These are phyloP conservation scores for Callipepla californica DNA, from an alignment of 2,113 vertebrate genomes.

Conservation along the genomic window DNA sequence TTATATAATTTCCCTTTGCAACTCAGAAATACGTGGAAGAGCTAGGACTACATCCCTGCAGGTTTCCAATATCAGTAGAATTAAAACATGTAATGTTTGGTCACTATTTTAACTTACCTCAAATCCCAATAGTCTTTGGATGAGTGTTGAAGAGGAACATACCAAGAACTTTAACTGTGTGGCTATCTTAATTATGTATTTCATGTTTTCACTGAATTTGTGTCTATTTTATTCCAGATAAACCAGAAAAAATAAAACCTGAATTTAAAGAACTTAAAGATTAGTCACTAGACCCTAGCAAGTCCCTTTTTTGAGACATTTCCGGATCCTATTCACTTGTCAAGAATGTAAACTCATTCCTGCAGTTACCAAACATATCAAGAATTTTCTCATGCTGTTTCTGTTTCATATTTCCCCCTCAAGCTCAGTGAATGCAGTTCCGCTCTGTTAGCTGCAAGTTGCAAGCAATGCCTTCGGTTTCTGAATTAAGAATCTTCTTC, in stretches of 20 bases:
- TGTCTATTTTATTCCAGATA: not conserved
- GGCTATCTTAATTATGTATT: not conserved
- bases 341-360: slow-evolving; percentile 42
- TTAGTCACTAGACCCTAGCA: not conserved
- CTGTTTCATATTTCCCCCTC: not conserved
- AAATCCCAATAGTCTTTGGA: not conserved
- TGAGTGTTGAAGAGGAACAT: not conserved
- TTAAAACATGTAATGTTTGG: not conserved
- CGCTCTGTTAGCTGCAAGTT: not conserved
- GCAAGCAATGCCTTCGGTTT: not conserved
- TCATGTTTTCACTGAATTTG: not conserved
- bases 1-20: not conserved
- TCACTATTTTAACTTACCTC: not conserved
- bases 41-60: not conserved
- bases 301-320: slow-evolving; percentile 34
- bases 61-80: not conserved
- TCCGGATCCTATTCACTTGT: slow-evolving; percentile 13
- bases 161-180: not conserved
- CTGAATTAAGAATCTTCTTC: slow-evolving; percentile 2
- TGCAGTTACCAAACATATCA: slow-evolving; percentile 13
- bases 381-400: not conserved
- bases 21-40: not conserved
- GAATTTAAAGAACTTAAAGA: not conserved
- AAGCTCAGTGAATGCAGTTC: not conserved
- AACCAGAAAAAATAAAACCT: not conserved